phyloP scores from a whole-genome alignment of 2,113 vertebrate genomes.

The Atrichornis clamosus region DNA sequence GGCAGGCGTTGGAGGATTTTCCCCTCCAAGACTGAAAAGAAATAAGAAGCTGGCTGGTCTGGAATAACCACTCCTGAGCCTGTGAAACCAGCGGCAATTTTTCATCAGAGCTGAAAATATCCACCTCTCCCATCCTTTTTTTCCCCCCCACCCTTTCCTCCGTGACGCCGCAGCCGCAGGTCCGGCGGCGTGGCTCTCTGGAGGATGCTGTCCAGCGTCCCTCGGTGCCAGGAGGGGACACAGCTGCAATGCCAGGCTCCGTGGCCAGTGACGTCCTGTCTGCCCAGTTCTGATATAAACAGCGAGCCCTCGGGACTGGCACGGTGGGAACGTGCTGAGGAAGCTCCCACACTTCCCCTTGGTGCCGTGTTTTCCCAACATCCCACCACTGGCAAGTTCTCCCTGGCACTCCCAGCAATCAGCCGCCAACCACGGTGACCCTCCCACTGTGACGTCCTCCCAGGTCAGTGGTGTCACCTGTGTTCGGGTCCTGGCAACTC shows the following conservation, averaged over 20 bases:
- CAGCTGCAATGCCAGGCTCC: neutral
- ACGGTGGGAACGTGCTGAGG: neutral
- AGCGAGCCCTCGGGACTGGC: neutral
- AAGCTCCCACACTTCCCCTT: conserved; percentile 45
- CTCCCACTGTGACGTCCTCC: neutral
- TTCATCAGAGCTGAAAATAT: neutral
- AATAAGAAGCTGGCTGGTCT: neutral
- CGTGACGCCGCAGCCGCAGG: neutral
- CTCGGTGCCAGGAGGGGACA: neutral
- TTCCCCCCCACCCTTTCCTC: conserved; percentile 48
- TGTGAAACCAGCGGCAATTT: neutral
- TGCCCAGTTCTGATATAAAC: conserved; percentile 21
- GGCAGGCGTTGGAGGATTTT: conserved; percentile 38
- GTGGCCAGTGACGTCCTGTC: neutral
- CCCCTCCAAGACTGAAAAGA: conserved; percentile 1
- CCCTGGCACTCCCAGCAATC: neutral
- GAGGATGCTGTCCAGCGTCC: neutral
- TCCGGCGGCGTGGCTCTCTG: fast-evolving
- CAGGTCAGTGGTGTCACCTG: neutral
- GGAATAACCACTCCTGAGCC: neutral
- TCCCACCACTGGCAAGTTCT: neutral
- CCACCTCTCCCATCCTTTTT: neutral
- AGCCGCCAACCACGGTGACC: neutral
- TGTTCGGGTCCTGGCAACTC: neutral
- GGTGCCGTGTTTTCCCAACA: neutral